A percentile compares a stretch with the other conserved stretches of the same genome.
These are phyloP conservation scores for Echeneis naucrates DNA, from an alignment of 2,797 vertebrate genomes.

Conservation along the genomic window DNA sequence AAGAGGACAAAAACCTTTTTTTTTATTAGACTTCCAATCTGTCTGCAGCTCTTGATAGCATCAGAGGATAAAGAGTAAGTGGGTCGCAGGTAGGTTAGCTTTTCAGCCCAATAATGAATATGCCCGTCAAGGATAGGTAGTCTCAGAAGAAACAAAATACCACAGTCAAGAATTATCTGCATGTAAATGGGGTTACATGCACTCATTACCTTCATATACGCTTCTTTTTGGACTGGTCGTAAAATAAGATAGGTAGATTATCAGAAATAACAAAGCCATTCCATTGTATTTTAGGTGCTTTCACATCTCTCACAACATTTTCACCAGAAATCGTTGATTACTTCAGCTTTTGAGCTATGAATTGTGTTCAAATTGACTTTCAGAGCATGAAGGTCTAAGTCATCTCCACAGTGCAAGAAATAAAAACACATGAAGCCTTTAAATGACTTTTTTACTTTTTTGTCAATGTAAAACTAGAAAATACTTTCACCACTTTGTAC, in stretches of 20 bases:
- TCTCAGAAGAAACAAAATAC: conserved; percentile 46
- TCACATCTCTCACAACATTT: not conserved
- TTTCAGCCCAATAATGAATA: conserved; percentile 71
- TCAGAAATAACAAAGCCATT: not conserved
- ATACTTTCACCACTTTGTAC: not conserved
- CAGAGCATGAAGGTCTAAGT: not conserved
- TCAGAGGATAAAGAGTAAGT: conserved; percentile 60
- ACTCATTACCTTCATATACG: conserved; percentile 12
- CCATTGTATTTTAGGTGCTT: not conserved
- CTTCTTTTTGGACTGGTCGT: not conserved
- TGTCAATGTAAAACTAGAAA: not conserved
- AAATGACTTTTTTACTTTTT: conserved; percentile 2
- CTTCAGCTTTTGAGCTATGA: too few relatives aligned
- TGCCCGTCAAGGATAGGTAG: conserved; percentile 63
- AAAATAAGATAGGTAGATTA: not conserved
- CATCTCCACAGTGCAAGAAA: not conserved
- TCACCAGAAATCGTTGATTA: not conserved
- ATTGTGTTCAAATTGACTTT: not conserved
- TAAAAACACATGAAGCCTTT: not conserved
- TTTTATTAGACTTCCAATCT: conserved; percentile 41
- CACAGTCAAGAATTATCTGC: conserved; percentile 40
- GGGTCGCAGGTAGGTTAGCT: conserved; percentile 69
- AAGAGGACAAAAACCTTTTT: conserved; percentile 37
- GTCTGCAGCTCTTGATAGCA: conserved; percentile 46
- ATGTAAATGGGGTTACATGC: conserved; percentile 21